Base-by-base conservation (phyloP, 2,797 vertebrate genomes). In the Gymnoscopelus braueri region DNA sequence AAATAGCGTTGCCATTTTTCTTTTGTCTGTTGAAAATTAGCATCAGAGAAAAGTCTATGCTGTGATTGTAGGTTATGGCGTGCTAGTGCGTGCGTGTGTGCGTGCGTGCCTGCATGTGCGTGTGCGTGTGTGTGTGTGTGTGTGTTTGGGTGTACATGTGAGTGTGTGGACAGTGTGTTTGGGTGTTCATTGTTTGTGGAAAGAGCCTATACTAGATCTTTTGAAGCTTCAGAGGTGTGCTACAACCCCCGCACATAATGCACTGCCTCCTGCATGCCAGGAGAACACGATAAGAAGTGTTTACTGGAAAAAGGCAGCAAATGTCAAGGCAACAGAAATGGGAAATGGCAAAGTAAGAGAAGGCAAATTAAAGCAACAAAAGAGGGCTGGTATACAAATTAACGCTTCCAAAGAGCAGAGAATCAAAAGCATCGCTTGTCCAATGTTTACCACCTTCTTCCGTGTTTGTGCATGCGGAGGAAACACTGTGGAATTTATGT, bases 131-230 rank as follows among this genome's bases (percentile, higher is more conserved):
- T 56, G 47, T 24, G 3, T 72, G 35, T 7, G 5, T 54, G 54
- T 58, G 60, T 47, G 52, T 69, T 47, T 78, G 60, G 77, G 64
- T 60, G 65, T 50, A 66, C 68, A 65, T 79, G 61, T 51, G 52
- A 53, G 49, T 79, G 79, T 26, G 47, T 8, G 29, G 11, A 35
- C 32, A 35, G 5, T 35, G 19, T 35, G 29, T n/a, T n/a, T 35
- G 57, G 35, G 29, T 23, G 53, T 55, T 82, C 71, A 68, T 52
- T 76, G 59, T 75, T 63, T 83, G 72, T 60, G 75, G 80, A 78
- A 19, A 67, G 57, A 65, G 44, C 60, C 66, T 81, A 75, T 83
- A 66, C 23, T 66, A 57, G 39, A 65, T 80, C 70, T 74, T 81
- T 6, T 72, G 83, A 73, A 82, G 67, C 73, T 3, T 60, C 58